Percentiles rank a stretch among this genome's conserved stretches.
Evolutionary conservation across 2,113 vertebrate species (phyloP).

Genomic region (Artemisiospiza belli): DNA sequence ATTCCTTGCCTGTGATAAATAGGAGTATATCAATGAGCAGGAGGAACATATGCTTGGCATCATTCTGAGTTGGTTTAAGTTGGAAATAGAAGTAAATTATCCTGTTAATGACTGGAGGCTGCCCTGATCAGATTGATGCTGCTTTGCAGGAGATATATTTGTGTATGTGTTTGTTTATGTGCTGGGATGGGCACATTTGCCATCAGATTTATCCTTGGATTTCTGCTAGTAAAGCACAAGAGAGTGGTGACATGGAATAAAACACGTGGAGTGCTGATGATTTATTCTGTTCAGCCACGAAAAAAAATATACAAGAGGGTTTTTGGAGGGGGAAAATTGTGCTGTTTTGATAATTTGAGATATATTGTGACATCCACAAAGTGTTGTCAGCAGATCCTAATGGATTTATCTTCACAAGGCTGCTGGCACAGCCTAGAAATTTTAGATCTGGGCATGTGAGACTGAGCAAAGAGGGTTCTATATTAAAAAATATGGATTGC

Average conservation of each 20-base stretch:
- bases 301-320: not conserved
- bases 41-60: constrained; percentile 35
- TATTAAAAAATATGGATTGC: not conserved
- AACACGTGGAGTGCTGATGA: not conserved
- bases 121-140: not conserved
- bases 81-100: constrained; percentile 45
- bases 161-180: not conserved
- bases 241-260: not conserved
- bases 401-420: not conserved
- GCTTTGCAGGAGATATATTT: not conserved
- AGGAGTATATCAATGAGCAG: not conserved
- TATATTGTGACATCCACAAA: not conserved
- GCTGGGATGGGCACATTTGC: not conserved
- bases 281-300: not conserved
- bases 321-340: not conserved
- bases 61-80: constrained; percentile 21
- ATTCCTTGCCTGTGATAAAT: constrained; percentile 3
- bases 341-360: not conserved
- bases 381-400: not conserved
- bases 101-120: not conserved
- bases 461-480: not conserved
- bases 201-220: not conserved
- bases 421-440: not conserved
- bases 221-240: not conserved
- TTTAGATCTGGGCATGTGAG: not conserved